Evolutionary conservation across 2,797 vertebrate species (phyloP), one percentile per base, ranked within the genome.

Genomic region (Steatocranus sp.): DNA sequence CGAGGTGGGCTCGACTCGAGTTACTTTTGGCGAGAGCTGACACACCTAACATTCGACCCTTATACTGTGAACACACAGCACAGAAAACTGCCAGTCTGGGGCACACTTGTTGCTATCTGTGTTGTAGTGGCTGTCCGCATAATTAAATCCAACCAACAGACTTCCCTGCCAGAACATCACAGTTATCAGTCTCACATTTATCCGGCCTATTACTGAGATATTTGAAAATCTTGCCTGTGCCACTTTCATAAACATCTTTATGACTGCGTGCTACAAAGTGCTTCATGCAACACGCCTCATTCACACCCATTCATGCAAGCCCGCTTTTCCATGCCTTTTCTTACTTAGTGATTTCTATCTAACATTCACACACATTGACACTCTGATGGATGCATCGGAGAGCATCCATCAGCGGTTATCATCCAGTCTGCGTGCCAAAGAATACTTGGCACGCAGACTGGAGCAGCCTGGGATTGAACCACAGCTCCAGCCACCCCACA

Each of bases 181-280:
- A 70, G 66, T 70, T 70, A 46, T 46, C 25, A 18, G 38, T 70
- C 23, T 70, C 15, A 46, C 23, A 18, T 70, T 70, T 23, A 70
- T 70, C 61, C 15, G 61, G 11, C 41, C 34, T 46, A 18, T 70
- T 46, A 70, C 41, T 70, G 23, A 46, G 38, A 70, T 70, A 70
- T 70, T 46, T 70, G 23, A 5, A 8, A 70, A 70, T 70, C 15
- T 46, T 11, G 7, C 7, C 4, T 2, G 38, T 27, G 66, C 66
- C 15, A 43, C 63, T 17, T 15, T 68, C 23, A 68, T 43, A 68
- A 68, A 43, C 63, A 11, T 68, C 38, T 68, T 43, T 68, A 68
- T 15, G 41, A 43, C 63, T 46, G 23, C 4, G 10, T 27, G 20
- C 66, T 11, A 11, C 66, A 46, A 11, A 61, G 56, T 61, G 2